Conservation (phyloP, 2,797 vertebrate genomes). For the Pipistrellus pygmaeus region DNA sequence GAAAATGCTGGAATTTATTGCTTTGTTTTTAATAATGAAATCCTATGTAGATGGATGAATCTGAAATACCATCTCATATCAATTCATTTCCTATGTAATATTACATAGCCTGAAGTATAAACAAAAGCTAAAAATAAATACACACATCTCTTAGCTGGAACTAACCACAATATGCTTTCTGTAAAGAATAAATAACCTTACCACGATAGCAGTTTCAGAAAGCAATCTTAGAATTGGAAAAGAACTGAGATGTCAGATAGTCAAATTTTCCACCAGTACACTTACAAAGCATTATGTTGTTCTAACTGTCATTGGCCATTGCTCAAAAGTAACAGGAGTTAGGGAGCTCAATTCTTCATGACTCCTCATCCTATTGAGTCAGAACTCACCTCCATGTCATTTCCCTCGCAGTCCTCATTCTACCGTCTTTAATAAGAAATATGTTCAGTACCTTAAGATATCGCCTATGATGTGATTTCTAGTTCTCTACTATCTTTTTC, state of each 20-base stretch:
- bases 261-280: not conserved
- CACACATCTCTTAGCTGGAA: not conserved
- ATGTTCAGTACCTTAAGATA: not conserved
- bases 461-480: not conserved
- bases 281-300: not conserved
- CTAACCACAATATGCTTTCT: not conserved
- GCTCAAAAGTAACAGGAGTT: not conserved
- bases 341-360: not conserved
- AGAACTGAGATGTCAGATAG: not conserved
- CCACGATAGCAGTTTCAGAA: not conserved
- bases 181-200: conserved; percentile 8
- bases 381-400: not conserved
- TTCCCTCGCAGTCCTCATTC: not conserved
- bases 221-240: not conserved
- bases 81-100: conserved; percentile 2
- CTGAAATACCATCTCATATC: conserved; percentile 53
- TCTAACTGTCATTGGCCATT: not conserved
- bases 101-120: conserved; percentile 52
- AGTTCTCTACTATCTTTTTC: not conserved
- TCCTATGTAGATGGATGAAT: not conserved
- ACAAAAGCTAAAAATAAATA: conserved; percentile 52
- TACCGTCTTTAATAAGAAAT: not conserved
- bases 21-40: conserved; percentile 38
- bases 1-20: conserved; percentile 8
- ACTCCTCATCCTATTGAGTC: not conserved